Percentiles rank a stretch among this genome's conserved stretches.
These are phyloP conservation scores for Leucoraja erinaceus DNA, from an alignment of 2,113 vertebrate species.

Conservation along the genomic window DNA sequence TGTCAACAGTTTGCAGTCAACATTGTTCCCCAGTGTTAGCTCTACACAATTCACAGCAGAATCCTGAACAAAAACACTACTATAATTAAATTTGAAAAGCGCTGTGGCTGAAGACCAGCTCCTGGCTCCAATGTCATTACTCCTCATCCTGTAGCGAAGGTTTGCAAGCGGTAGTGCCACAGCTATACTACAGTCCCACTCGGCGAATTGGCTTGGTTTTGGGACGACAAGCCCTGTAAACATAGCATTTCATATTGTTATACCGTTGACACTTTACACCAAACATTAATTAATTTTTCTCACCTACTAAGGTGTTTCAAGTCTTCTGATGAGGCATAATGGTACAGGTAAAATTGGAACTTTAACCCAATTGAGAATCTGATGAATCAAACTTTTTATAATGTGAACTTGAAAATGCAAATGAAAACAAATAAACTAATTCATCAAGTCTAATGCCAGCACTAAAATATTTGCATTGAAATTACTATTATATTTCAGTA, in stretches of 20 bases:
- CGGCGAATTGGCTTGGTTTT: conserved; percentile 89
- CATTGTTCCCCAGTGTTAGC: conserved; percentile 48
- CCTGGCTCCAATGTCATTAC: conserved; percentile 65
- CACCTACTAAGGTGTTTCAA: conserved; percentile 22
- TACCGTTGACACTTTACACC: not conserved
- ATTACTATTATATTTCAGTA: not conserved
- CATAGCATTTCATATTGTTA: conserved; percentile 67
- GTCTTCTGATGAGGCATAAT: conserved; percentile 8
- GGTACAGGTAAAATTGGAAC: not conserved
- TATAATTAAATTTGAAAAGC: conserved; percentile 65
- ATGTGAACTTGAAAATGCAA: not conserved
- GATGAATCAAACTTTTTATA: not conserved
- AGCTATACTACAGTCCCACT: conserved; percentile 92
- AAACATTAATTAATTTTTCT: not conserved
- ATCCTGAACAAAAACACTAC: conserved; percentile 51
- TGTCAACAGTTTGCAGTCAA: conserved; percentile 36
- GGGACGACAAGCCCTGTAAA: conserved; percentile 90
- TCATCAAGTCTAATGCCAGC: not conserved
- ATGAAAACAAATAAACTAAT: not conserved
- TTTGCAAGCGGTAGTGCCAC: conserved; percentile 72
- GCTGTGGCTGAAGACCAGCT: conserved; percentile 75
- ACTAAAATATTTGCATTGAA: not conserved
- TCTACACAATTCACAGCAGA: conserved; percentile 56
- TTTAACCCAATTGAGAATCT: not conserved
- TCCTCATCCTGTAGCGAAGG: conserved; percentile 65